phyloP scores from a whole-genome alignment of 1,140 invertebrate genomes.

The Eupristina koningsbergeri region DNA sequence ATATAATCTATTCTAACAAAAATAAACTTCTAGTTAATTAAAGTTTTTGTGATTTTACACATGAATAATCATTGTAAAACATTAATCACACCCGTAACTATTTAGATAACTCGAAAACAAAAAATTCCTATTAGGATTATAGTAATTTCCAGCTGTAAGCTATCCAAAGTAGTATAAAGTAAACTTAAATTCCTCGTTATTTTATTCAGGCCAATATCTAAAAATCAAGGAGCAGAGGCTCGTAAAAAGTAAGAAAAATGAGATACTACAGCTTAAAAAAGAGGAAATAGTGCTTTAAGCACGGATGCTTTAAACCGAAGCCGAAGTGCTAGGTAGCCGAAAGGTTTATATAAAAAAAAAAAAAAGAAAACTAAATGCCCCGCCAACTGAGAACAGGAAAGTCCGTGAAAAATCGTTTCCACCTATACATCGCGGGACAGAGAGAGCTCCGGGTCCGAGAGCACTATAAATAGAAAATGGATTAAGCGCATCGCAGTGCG shows the following conservation, averaged over 20 bases:
- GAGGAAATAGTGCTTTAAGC: too few relatives aligned
- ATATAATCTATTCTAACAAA: too few relatives aligned
- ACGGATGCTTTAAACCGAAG: conserved; percentile 40
- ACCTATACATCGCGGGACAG: conserved; percentile 26
- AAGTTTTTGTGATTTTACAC: too few relatives aligned
- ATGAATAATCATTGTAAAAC: too few relatives aligned
- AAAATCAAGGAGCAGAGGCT: neutral
- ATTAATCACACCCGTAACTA: too few relatives aligned
- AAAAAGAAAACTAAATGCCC: conserved; percentile 21
- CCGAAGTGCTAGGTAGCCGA: neutral
- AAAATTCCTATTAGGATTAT: too few relatives aligned
- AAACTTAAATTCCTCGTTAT: too few relatives aligned
- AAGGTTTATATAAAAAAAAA: conserved; percentile 30
- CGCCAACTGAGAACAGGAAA: neutral
- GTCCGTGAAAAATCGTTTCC: conserved; percentile 34
- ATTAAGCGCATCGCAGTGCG: conserved; percentile 68
- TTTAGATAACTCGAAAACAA: too few relatives aligned
- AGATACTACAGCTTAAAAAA: neutral
- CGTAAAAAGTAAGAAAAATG: neutral
- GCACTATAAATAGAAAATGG: conserved; percentile 72
- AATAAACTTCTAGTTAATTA: too few relatives aligned
- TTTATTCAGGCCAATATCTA: too few relatives aligned
- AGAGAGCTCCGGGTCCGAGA: conserved; percentile 67
- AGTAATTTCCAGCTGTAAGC: too few relatives aligned
- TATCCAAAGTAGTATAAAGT: too few relatives aligned